Conservation (phyloP, 2,113 vertebrate genomes). For the Crypturellus undulatus region DNA sequence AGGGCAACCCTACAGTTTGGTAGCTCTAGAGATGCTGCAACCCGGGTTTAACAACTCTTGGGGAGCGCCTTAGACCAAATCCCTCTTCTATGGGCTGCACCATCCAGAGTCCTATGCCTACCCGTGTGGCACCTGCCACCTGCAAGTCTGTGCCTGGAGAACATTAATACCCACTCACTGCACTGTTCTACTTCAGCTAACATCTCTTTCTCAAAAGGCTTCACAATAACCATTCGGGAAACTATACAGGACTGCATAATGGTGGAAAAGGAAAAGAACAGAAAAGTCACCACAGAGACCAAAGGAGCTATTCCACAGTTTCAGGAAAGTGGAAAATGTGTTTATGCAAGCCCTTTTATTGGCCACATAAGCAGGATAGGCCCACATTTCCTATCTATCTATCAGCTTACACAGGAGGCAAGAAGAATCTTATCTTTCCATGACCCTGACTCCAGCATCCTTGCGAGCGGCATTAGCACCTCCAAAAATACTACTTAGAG, state of each 20-base stretch:
- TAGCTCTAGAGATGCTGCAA: too few species aligned
- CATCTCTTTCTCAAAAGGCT: background rate
- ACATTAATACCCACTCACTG: accelerated
- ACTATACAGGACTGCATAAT: background rate
- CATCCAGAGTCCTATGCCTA: too few species aligned
- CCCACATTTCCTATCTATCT: background rate
- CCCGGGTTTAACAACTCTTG: too few species aligned
- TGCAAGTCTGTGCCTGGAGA: background rate
- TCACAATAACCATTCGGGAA: background rate
- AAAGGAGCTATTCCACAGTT: background rate
- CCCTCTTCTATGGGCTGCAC: too few species aligned
- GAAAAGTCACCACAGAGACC: background rate
- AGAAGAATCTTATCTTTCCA: background rate
- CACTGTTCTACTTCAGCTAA: background rate
- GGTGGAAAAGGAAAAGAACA: background rate
- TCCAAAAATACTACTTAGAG: background rate
- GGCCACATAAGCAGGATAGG: background rate
- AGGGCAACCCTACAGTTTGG: too few species aligned
- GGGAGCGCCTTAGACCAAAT: too few species aligned
- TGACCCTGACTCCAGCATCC: background rate
- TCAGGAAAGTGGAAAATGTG: accelerated
- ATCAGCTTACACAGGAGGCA: background rate
- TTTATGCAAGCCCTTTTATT: background rate
- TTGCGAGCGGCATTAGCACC: background rate
- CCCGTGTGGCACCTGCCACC: too few species aligned